Base-by-base conservation (phyloP, 1,140 invertebrate genomes). In the Drosophila lacteicornis region DNA sequence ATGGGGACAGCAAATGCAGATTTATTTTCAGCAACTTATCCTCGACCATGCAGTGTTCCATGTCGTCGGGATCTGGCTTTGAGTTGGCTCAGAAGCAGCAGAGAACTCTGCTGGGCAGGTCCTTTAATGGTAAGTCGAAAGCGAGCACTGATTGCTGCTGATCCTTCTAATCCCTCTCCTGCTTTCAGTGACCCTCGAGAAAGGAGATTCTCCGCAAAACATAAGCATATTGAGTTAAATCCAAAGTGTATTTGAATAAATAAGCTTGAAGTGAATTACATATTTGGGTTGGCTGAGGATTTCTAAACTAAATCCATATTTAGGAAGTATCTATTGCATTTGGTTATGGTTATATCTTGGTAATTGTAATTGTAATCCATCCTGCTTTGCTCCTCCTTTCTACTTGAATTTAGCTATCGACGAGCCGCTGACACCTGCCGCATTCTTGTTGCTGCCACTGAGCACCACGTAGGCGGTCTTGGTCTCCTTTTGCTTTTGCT, bases 401-500 rank as follows among this genome's bases (percentile, higher is more conserved):
- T 91, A 93, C 65, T 93, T 93, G 74, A 91, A 92, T 68, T 93
- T 93, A n/a, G 91, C 86, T 85, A 93, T 92, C 17, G 85, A 80
- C 25, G 85, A 57, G 27, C 82, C 81, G 19, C 81, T 78, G 9
- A 91, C 68, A 33, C 77, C 81, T 2, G 73, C 55, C 9, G 80
- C 59, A 2, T 75, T 79, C 56, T 92, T 92, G 56, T 98, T 98
- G 91, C 95, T 97, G 36, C 99, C 98, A 93, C 97, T 98, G 4
- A 99, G 94, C 53, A 99, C 96, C 79, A 99, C 96, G 93, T 96
- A 99, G 1, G 99, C 96, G 9, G 98, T 98, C 80, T 99, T 97
- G 3, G 98, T 97, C 94, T 99, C 97, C 91, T 98, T 98, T 92
- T 99, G 99, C 91, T 99, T 99, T 33, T 98, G 97, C 94, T 99